These are phyloP conservation scores for Tipula confusa DNA, from an alignment of 2,888 invertebrate genomes.

Conservation along the genomic window DNA sequence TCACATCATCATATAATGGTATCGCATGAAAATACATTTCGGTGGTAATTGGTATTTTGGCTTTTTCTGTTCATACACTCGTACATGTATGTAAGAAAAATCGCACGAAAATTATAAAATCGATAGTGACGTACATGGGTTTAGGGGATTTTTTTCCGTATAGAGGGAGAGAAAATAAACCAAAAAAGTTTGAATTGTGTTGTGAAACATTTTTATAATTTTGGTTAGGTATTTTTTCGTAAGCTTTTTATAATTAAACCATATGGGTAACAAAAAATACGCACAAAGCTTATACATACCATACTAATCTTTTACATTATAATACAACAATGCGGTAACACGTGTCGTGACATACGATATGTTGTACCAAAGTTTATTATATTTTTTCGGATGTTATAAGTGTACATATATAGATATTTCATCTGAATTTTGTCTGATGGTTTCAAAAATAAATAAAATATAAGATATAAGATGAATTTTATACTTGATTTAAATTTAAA, in stretches of 20 bases:
- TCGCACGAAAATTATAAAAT: not conserved
- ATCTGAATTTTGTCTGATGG: not conserved
- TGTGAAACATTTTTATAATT: not conserved
- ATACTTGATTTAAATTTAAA: too few relatives aligned
- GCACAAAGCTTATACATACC: not conserved
- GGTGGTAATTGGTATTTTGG: not conserved
- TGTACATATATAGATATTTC: too few relatives aligned
- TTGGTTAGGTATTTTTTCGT: not conserved
- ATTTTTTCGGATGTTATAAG: not conserved
- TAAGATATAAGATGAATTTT: too few relatives aligned
- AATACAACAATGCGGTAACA: not conserved
- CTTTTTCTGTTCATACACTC: too few relatives aligned
- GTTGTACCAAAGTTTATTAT: not conserved
- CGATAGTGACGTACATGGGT: not conserved
- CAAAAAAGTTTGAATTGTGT: not conserved
- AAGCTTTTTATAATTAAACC: not conserved
- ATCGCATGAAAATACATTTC: not conserved
- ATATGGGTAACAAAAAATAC: not conserved
- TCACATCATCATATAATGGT: not conserved
- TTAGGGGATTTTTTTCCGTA: not conserved
- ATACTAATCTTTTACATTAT: not conserved
- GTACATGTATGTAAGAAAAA: not conserved
- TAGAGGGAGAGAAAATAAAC: not conserved
- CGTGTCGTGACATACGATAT: not conserved
- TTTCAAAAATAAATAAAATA: not conserved